Conservation (phyloP, 2,888 invertebrate genomes). For the Cynaeus angustus region DNA sequence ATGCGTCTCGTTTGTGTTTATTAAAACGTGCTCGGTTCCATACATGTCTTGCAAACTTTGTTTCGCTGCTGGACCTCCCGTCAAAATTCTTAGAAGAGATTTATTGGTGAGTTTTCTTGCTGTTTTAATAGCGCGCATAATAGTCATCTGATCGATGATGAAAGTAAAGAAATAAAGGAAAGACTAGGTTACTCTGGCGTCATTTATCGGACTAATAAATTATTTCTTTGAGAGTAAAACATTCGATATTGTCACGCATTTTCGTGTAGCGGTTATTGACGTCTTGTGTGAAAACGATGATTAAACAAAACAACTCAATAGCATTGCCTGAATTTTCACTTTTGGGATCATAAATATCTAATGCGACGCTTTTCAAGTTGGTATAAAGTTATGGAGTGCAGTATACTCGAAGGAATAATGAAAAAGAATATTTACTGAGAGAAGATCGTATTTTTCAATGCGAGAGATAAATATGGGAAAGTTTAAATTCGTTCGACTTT, state of each 20-base stretch:
- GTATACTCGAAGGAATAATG: slow-evolving; percentile 21
- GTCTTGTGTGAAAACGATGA: background rate
- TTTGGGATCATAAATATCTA: slow-evolving; percentile 14
- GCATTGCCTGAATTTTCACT: slow-evolving; percentile 7
- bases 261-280: slow-evolving; percentile 8
- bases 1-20: slow-evolving; percentile 34
- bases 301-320: background rate
- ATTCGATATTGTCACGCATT: slow-evolving; percentile 13
- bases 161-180: slow-evolving; percentile 23
- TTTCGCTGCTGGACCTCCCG: slow-evolving; percentile 25
- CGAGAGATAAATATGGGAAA: background rate
- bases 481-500: slow-evolving; percentile 17
- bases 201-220: slow-evolving; percentile 22
- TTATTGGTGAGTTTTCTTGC: slow-evolving; percentile 38
- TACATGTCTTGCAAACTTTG: slow-evolving; percentile 32
- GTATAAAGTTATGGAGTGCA: slow-evolving; percentile 11
- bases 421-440: slow-evolving; percentile 24
- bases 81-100: slow-evolving; percentile 13
- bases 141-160: slow-evolving; percentile 30
- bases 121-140: slow-evolving; percentile 16
- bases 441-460: slow-evolving; percentile 15
- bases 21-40: slow-evolving; percentile 38
- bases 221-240: slow-evolving; percentile 20
- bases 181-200: background rate
- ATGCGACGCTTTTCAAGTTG: slow-evolving; percentile 22